Evolutionary conservation across 2,797 vertebrate species (phyloP), one percentile per base, ranked within the genome.

Genomic region (Ptychadena robeensis): DNA sequence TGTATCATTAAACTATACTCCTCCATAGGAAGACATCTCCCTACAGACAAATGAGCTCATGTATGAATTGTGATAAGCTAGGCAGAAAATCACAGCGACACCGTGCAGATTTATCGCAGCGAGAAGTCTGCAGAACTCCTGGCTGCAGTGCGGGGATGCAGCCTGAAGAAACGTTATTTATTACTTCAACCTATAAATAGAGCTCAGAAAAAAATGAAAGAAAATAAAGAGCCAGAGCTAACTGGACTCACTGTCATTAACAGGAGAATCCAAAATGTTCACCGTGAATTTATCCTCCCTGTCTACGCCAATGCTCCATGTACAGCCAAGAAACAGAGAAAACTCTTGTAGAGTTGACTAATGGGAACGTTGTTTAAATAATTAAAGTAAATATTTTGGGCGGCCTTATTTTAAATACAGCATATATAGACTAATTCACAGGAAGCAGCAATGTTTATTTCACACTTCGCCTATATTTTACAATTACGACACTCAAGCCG

Each of bases 161-260:
- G 34, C 69, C 35, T 61, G 40, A 38, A 63, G 31, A 70, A 61
- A 70, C 12, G 67, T 40, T 32, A 71, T 71, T 25, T 37, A 70
- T 48, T 70, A 32, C 31, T 79, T 61, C 18, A n/a, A 14, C 8
- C 69, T 48, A 53, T 65, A 64, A 73, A 73, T 34, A 73, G 31
- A 27, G 31, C 27, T 1, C 30, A 2, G 61, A 74, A 82, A 59
- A 9, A 67, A n/a, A 31, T 18, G 4, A 25, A 22, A 73, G 61
- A 34, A 69, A 79, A 69, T 67, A 59, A 57, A 69, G 31, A 80
- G 78, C 27, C 44, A 25, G n/a, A 32, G 30, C 72, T 38, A 68
- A 68, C 66, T 35, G 34, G 80, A n/a, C 27, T 61, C 37, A 12
- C 27, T 44, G 53, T 82, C 80, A 69, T 76, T 61, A 61, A 44